phyloP scores from a whole-genome alignment of 2,797 vertebrate species.

The Lepilemur ruficaudatus region DNA sequence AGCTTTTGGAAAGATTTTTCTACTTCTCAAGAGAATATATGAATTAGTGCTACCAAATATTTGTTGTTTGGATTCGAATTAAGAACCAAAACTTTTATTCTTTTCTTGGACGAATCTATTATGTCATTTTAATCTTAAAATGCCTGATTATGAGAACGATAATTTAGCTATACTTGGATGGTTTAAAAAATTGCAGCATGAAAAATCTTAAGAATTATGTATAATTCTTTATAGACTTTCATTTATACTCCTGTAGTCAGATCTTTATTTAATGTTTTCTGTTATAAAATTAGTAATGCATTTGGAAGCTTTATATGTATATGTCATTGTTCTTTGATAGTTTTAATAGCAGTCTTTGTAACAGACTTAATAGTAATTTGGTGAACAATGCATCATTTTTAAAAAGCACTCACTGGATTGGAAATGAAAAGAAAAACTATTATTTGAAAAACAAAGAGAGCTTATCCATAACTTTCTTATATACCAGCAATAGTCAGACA shows the following conservation, averaged over 20 bases:
- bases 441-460: not conserved
- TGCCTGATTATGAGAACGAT: not conserved
- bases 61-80: not conserved
- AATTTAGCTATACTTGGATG: not conserved
- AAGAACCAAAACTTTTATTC: not conserved
- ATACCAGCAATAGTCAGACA: not conserved
- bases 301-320: not conserved
- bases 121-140: slow-evolving; percentile 18
- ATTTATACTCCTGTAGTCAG: not conserved
- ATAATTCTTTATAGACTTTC: not conserved
- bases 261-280: not conserved
- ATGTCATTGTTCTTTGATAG: not conserved
- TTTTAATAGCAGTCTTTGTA: not conserved
- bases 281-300: not conserved
- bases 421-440: not conserved
- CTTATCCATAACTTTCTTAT: not conserved
- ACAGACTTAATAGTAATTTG: not conserved
- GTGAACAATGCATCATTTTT: not conserved
- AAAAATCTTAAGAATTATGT: not conserved
- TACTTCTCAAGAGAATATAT: not conserved
- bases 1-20: not conserved
- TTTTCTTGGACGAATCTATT: not conserved
- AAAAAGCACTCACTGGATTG: not conserved
- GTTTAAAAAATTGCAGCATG: not conserved
- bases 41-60: not conserved